Evolutionary conservation across 2,888 invertebrate species (phyloP), one percentile per base, ranked within the genome.

Genomic region (Julus scandinavius): DNA sequence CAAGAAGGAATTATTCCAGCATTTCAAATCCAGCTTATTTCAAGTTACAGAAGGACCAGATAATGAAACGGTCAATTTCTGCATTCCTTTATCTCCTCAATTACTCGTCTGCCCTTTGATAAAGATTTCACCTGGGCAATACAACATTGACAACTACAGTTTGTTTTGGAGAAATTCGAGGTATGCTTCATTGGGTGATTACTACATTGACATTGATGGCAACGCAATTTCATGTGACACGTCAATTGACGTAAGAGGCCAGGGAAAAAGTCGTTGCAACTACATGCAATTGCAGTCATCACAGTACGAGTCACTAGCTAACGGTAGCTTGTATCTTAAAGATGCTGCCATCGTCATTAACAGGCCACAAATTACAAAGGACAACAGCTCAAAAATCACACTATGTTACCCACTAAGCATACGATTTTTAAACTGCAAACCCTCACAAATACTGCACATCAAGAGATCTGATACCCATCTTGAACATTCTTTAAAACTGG

Each of bases 51-150:
- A 38, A n/a, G 20, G 83, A 83, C 40, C 40, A 2, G 40, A 85
- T 9, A 40, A 41, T 2, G 85, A 45, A 41, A 5, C 85, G 0
- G 85, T 41, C 20, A 54, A 87, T 29, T 4, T 54, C 7, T 87
- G 87, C 29, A 9, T 20, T 58, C 54, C 87, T 20, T 29, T 54
- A 29, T 54, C 87, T 7, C 87, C 87, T 45, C 87, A 87, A 54
- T 29, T 87, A 13, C 15, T 15, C 1, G 0, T 54, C 20, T 87
- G 87, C 38, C 9, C n/a, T 0, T 54, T 87, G 15, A 50, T 7
- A 17, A 17, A 17, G 87, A 29, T 29, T 87, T 40, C 20, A 20
- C 29, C 58, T 9, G 45, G 29, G 20, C 40, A 29, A 3, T 87
- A 54, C 29, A 17, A 7, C 3, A 58, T 87, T 50, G 6, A 20